These are phyloP conservation scores for Tipula vernalis DNA, from an alignment of 2,888 invertebrate genomes.

Conservation along the genomic window DNA sequence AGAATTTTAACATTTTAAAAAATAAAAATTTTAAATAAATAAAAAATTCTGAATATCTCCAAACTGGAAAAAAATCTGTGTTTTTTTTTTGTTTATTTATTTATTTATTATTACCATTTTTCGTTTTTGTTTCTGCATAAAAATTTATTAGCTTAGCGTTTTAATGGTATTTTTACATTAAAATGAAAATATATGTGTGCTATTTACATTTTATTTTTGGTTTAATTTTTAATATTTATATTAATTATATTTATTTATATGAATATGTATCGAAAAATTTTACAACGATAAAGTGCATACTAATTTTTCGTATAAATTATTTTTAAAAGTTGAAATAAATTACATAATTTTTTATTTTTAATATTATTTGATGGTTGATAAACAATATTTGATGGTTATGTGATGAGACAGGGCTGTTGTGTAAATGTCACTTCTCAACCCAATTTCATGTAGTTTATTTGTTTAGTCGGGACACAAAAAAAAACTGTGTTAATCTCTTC, in stretches of 20 bases:
- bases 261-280: background rate
- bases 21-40: background rate
- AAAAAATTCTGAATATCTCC: background rate
- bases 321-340: background rate
- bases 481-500: background rate
- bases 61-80: background rate
- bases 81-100: background rate
- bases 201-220: background rate
- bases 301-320: background rate
- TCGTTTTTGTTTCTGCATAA: background rate
- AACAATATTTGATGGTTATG: background rate
- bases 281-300: background rate
- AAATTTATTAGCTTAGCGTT: background rate
- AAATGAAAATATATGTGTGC: background rate
- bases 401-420: background rate
- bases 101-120: background rate
- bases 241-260: background rate
- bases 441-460: background rate
- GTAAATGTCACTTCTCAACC: too few species aligned
- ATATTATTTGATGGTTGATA: too few species aligned
- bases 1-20: background rate
- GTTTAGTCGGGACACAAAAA: background rate
- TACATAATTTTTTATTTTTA: background rate
- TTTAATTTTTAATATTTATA: background rate
- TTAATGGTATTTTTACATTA: background rate